Evolutionary conservation across 2,797 vertebrate genomes (phyloP), one percentile per base, ranked within the genome.

Genomic region (Loriculus beryllinus): DNA sequence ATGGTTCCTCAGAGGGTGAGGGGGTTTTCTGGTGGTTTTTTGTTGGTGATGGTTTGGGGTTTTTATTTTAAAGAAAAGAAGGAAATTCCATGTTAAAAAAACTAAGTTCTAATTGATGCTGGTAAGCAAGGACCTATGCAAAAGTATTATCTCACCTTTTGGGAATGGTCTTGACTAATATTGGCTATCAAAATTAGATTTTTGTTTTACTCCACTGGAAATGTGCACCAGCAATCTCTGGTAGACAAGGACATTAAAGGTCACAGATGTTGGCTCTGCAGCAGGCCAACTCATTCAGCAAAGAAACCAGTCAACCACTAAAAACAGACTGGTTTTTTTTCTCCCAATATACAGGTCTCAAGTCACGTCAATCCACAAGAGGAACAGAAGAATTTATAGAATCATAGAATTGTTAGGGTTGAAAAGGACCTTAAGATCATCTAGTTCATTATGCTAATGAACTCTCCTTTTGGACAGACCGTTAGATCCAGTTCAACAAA

Each of bases 261-360:
- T 93, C 96, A 86, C 95, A 96, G 86, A 85, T 76, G 87, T 9
- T 84, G 87, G 90, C 95, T 93, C 91, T 93, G 87, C 92, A 89
- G 96, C 92, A 96, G 62, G 78, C 76, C 81, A 92, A 95, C 88
- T 88, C 82, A 51, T 3, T 91, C 75, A 71, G 92, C 63, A 92
- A 94, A 93, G 72, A 90, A 95, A 87, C 29, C 90, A 92, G 86
- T n/a, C 90, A 95, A 60, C 51, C 92, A 88, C 80, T 90, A 88
- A 81, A 96, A 80, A 63, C 31, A 77, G 3, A 9, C 29, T 42
- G 13, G 4, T 13, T 14, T 42, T 56, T 67, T 48, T 60, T 37
- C 19, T 26, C 16, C 42, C 18, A 72, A 75, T 91, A 75, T 14
- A 47, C 20, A 88, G n/a, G 31, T 81, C 87, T 82, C 70, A 83